Percentiles rank a stretch among this genome's conserved stretches.
Evolutionary conservation across 2,888 invertebrate genomes (phyloP).

Genomic region (Lacanobia oleracea): DNA sequence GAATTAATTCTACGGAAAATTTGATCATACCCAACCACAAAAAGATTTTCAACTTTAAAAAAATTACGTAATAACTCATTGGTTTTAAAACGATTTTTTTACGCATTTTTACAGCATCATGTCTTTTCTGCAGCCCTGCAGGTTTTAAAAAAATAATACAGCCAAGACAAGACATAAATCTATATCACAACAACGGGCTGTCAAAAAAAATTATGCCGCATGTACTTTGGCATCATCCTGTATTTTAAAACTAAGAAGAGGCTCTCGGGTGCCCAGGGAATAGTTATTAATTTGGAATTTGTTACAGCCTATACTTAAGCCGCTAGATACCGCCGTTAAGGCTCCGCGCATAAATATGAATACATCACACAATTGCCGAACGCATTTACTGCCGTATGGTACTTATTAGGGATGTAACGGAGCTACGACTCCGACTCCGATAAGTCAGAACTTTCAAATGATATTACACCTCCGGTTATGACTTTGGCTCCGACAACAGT

Average conservation of each 20-base stretch:
- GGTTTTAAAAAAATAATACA: too few species aligned
- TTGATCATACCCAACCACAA: not conserved
- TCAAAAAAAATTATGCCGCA: too few species aligned
- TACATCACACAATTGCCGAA: constrained; percentile 70
- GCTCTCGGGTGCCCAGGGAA: constrained; percentile 75
- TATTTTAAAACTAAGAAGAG: constrained; percentile 67
- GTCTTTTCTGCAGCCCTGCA: too few species aligned
- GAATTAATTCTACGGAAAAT: not conserved
- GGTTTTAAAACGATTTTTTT: too few species aligned
- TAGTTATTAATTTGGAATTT: constrained; percentile 89
- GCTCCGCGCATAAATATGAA: constrained; percentile 79
- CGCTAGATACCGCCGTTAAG: constrained; percentile 79
- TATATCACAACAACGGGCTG: too few species aligned
- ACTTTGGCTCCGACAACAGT: too few species aligned
- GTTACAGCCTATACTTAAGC: constrained; percentile 88
- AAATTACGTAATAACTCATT: too few species aligned
- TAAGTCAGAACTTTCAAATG: not conserved
- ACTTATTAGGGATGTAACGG: not conserved
- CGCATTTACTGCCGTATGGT: constrained; percentile 19
- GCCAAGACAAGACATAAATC: too few species aligned
- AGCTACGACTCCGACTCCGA: not conserved
- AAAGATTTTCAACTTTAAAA: too few species aligned
- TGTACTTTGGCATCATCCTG: constrained; percentile 67
- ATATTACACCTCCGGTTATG: too few species aligned
- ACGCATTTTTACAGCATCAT: too few species aligned